Evolutionary conservation across 2,113 vertebrate genomes (phyloP).

Genomic region (Grallaria varia): DNA sequence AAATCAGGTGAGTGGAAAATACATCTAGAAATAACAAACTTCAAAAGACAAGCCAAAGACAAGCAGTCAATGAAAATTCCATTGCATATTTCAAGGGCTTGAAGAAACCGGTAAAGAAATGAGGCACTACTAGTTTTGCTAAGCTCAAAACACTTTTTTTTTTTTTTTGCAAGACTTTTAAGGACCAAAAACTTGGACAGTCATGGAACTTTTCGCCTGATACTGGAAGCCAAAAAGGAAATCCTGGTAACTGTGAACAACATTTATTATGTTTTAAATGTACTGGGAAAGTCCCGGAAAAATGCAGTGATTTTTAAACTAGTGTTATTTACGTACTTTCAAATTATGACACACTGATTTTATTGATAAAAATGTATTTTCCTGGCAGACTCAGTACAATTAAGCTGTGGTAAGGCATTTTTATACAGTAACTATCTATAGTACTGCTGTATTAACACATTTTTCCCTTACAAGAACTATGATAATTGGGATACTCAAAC

Average conservation of each 20-base stretch:
- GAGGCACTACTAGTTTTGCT: background rate
- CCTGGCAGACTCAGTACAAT: background rate
- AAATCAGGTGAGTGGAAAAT: background rate
- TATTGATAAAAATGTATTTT: background rate
- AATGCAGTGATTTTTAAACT: background rate
- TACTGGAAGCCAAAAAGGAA: conserved; percentile 49
- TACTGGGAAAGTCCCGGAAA: background rate
- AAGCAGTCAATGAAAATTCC: background rate
- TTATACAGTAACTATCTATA: background rate
- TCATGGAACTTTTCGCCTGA: background rate
- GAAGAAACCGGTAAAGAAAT: background rate
- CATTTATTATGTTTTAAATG: conserved; percentile 19
- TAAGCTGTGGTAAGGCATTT: background rate
- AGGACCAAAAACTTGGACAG: background rate
- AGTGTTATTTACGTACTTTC: background rate
- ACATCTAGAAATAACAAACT: background rate
- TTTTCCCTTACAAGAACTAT: background rate
- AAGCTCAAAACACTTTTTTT: background rate
- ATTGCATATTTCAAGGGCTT: background rate
- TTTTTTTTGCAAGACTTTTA: background rate
- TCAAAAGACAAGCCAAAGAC: background rate
- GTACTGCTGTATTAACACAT: conserved; percentile 10
- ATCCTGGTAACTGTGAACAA: conserved; percentile 49
- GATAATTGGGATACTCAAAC: background rate
- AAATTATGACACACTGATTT: background rate